phyloP scores from a whole-genome alignment of 2,797 vertebrate species.

The Crenichthys baileyi region DNA sequence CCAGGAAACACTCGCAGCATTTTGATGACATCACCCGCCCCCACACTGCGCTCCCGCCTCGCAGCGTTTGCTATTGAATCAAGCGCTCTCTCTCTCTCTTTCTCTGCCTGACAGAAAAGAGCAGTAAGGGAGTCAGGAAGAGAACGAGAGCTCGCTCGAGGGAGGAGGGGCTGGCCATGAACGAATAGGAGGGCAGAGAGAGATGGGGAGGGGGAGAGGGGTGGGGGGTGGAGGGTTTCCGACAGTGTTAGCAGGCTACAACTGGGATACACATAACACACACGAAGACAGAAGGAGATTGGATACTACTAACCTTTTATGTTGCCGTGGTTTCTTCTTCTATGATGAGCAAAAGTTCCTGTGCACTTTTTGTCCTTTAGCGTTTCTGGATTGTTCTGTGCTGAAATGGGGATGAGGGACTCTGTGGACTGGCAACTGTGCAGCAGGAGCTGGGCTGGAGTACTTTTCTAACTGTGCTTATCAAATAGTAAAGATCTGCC shows the following conservation, averaged over 20 bases:
- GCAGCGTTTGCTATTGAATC: conserved; percentile 75
- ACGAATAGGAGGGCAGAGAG: conserved; percentile 71
- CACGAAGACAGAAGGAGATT: conserved; percentile 72
- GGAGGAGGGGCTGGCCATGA: conserved; percentile 75
- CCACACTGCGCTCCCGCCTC: conserved; percentile 55
- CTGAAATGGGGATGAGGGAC: conserved; percentile 51
- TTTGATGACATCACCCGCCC: conserved; percentile 84
- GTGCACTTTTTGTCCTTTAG: conserved; percentile 26
- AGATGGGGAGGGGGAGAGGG: conserved; percentile 52
- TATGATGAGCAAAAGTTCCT: conserved; percentile 64
- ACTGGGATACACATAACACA: conserved; percentile 63
- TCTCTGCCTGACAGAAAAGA: conserved; percentile 57
- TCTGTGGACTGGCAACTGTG: conserved; percentile 69
- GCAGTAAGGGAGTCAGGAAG: conserved; percentile 76
- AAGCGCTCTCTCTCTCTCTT: conserved; percentile 36
- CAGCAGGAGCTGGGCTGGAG: conserved; percentile 49
- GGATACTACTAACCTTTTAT: conserved; percentile 72
- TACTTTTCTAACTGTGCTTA: conserved; percentile 62
- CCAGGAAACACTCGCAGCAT: conserved; percentile 82
- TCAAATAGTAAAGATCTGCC: conserved; percentile 29
- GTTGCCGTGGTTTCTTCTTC: conserved; percentile 44
- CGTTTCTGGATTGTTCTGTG: conserved; percentile 53
- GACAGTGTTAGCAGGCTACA: conserved; percentile 71
- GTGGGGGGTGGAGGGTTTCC: conserved; percentile 61
- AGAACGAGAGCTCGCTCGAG: conserved; percentile 66